Percentiles rank a stretch among this genome's conserved stretches.
phyloP scores from a whole-genome alignment of 1,140 invertebrate species.

The Nymphalis io region DNA sequence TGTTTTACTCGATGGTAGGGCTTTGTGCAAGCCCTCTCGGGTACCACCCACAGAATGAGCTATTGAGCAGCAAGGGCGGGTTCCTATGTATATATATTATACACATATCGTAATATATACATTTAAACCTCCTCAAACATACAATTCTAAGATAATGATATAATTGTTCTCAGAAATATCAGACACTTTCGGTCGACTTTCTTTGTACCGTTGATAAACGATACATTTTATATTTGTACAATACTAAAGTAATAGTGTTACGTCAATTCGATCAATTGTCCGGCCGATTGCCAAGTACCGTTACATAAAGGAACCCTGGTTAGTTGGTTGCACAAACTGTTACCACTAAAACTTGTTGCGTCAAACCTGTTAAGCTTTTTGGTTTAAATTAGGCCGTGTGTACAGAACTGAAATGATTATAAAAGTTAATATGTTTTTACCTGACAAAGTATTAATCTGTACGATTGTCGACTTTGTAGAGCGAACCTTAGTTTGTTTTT shows the following conservation, averaged over 20 bases:
- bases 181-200: too few relatives aligned
- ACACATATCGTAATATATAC: too few relatives aligned
- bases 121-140: too few relatives aligned
- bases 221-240: not conserved
- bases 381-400: constrained; percentile 7
- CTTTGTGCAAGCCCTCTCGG: too few relatives aligned
- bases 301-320: constrained; percentile 39
- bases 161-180: too few relatives aligned
- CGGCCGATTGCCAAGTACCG: constrained; percentile 34
- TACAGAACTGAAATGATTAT: not conserved
- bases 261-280: constrained; percentile 47
- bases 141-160: too few relatives aligned
- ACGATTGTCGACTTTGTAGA: not conserved
- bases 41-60: too few relatives aligned
- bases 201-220: not conserved
- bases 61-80: too few relatives aligned
- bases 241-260: constrained; percentile 31
- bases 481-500: not conserved
- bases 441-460: not conserved
- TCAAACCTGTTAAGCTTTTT: constrained; percentile 38
- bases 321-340: constrained; percentile 43
- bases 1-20: too few relatives aligned
- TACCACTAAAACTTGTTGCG: constrained; percentile 41
- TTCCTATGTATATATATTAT: too few relatives aligned
- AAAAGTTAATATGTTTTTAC: not conserved